Evolutionary conservation across 2,797 vertebrate genomes (phyloP).

Genomic region (Eulemur rubriventer): DNA sequence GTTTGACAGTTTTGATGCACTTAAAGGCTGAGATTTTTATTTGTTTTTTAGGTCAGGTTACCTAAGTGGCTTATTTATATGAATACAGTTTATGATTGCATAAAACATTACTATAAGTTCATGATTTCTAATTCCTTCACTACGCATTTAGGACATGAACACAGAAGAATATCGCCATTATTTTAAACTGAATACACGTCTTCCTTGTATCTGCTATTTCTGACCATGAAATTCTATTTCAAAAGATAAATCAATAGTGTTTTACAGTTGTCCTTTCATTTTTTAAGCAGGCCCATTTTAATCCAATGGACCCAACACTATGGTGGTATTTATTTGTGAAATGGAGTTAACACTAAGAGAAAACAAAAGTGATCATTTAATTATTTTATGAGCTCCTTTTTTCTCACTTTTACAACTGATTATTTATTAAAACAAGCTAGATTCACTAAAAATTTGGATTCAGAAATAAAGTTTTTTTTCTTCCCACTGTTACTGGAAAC

Average conservation of each 20-base stretch:
- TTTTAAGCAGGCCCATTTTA: not conserved
- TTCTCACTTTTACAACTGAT: not conserved
- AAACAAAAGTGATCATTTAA: not conserved
- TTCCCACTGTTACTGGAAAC: slow-evolving; percentile 41
- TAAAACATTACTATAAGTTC: slow-evolving; percentile 1
- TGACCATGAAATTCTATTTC: slow-evolving; percentile 1
- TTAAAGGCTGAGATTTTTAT: not conserved
- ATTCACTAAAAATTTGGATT: slow-evolving; percentile 23
- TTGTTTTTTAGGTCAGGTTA: not conserved
- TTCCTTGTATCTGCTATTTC: not conserved
- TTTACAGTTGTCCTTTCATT: not conserved
- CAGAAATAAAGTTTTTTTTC: not conserved
- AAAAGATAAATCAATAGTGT: not conserved
- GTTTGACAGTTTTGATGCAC: not conserved
- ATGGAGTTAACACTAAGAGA: not conserved
- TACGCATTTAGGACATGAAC: not conserved
- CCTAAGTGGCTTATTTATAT: not conserved
- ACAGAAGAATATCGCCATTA: not conserved
- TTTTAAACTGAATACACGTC: slow-evolving; percentile 8
- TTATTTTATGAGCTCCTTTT: not conserved
- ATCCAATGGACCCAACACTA: not conserved
- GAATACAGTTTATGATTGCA: not conserved
- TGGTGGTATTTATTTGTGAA: slow-evolving; percentile 47
- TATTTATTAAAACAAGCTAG: not conserved
- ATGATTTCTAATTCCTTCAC: slow-evolving; percentile 34